Evolutionary conservation across 2,888 invertebrate genomes (phyloP).

Genomic region (Polydrusus pterygomalis): DNA sequence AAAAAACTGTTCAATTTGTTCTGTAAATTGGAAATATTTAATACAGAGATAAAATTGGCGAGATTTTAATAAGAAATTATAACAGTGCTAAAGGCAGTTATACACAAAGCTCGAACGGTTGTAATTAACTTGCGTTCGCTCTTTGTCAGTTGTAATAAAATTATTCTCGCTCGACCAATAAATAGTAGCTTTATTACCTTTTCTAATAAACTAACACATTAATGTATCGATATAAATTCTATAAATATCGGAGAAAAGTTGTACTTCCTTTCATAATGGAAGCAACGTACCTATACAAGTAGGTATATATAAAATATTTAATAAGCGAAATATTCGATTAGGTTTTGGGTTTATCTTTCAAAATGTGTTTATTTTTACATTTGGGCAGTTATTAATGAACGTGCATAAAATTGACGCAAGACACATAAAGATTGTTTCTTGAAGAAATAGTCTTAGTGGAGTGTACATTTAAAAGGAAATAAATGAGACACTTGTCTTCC

Average conservation of each 20-base stretch:
- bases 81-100: constrained; percentile 17
- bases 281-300: too few species aligned
- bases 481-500: too few species aligned
- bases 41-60: constrained; percentile 5
- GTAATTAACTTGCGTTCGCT: constrained; percentile 25
- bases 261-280: constrained; percentile 38
- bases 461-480: too few species aligned
- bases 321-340: constrained; percentile 9
- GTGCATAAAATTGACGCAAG: not conserved
- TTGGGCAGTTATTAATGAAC: not conserved
- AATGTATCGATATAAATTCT: constrained; percentile 55
- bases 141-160: constrained; percentile 17
- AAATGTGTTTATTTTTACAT: not conserved
- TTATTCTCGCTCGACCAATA: constrained; percentile 23
- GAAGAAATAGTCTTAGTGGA: not conserved
- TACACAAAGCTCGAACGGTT: constrained; percentile 8
- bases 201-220: constrained; percentile 50
- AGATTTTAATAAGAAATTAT: constrained; percentile 2
- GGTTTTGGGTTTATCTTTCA: not conserved
- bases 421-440: not conserved
- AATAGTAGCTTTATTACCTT: constrained; percentile 42
- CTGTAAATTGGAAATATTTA: not conserved
- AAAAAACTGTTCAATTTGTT: not conserved
- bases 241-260: constrained; percentile 49
- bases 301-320: constrained; percentile 43